Base-by-base conservation (phyloP, 1,140 invertebrate species). In the Drosophila pectinifera region DNA sequence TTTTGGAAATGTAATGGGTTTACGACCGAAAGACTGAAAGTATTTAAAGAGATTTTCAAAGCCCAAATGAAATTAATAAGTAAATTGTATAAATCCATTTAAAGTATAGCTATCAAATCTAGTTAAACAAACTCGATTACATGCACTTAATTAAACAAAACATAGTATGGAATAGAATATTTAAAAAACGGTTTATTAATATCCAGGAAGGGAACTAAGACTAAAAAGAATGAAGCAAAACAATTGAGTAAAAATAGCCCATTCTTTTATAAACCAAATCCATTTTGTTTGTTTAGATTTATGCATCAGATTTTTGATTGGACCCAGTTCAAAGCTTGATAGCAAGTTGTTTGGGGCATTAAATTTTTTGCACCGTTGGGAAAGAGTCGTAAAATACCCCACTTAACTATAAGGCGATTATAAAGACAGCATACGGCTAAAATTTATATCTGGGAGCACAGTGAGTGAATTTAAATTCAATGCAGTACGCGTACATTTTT, bases 391-490 rank as follows among this genome's bases (percentile, higher is more conserved):
- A 56, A 72, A 72, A 41, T 72, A 48, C 18, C 49, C 20, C 51
- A 72, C 68, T 72, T 68, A 54, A 57, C 62, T 51, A 42, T 45
- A 58, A 58, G 70, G 18, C 54, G 61, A 81, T 61, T 57, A 63
- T 43, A 43, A 34, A 42, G 59, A 22, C 51, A 34, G 49, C 49
- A 51, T 57, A 42, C 10, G 18, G 34, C 14, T 64, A 16, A 31
- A 69, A 42, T 49, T 38, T 56, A 63, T 31, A 39, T 42, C 4
- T 22, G 38, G 28, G 18, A 20, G 13, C 22, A 13, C 49, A 42
- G 38, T 41, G 36, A 70, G 57, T 65, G 56, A 73, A 74, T 61
- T 45, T 46, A 64, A 61, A 73, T 77, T 69, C 36, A 76, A 81
- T 81, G 73, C 73, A 77, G 72, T 41, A 54, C 49, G 39, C 43